Base-by-base conservation (phyloP, 2,113 vertebrate genomes). In the Dromaius novaehollandiae region DNA sequence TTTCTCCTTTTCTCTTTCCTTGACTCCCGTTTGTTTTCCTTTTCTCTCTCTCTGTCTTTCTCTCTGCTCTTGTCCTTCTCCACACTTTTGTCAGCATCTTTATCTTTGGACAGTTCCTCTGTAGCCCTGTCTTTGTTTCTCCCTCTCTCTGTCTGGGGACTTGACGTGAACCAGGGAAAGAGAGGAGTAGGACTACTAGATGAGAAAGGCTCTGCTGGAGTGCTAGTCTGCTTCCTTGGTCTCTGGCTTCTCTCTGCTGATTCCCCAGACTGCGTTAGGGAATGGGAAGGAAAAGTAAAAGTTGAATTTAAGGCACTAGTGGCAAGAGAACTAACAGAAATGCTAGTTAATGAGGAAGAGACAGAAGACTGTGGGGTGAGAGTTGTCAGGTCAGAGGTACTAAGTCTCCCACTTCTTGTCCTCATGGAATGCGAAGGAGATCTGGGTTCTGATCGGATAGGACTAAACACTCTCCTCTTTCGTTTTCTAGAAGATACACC, bases 361-460 rank as follows among this genome's bases (percentile, higher is more conserved):
- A 96, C 97, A 44, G 98, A 97, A 50, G 98, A 96, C n/a, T 96
- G 98, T 2, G 98, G 97, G 79, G 98, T 97, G 93, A 98, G 97
- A 51, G 98, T 86, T 25, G 98, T 88, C 82, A 98, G 97, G 85
- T 99, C 99, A 42, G 98, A 98, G 80, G 98, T 96, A 86, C 98
- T 99, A 21, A 98, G 98, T 93, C 99, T 98, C 93, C 99, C 99
- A 26, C 99, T 99, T 97, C 99, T 98, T 6, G 99, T 99, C 94
- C 99, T 99, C 99, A 99, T 99, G 86, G 99, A 99, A 98, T 99
- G 99, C 1, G 99, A 99, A 60, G 99, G 99, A 91, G 99, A 99
- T 46, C 99, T 98, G 38, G 99, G 98, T 18, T 99, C 99, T 1
- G 98, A 98, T 32, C 98, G 99, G 65, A 98, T 97, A 16, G 98